These are phyloP conservation scores for Drosophila anomalata DNA, from an alignment of 2,888 invertebrate species.

Conservation along the genomic window DNA sequence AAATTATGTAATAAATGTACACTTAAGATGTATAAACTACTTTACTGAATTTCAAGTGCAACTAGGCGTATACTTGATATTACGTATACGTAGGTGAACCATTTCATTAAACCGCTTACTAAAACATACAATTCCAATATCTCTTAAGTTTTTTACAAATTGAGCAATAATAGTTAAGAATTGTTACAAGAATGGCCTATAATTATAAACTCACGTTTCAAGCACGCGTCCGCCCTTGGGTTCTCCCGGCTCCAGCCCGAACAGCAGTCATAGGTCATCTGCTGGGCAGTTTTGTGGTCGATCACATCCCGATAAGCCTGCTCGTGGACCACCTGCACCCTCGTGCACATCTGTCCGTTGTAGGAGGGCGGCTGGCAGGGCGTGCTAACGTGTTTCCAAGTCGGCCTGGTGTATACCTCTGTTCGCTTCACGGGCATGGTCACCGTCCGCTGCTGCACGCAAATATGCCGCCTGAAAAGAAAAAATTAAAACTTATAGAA, in stretches of 20 bases:
- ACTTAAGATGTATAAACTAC: background rate
- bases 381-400: slow-evolving; percentile 85
- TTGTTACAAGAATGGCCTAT: background rate
- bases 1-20: background rate
- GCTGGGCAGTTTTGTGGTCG: slow-evolving; percentile 84
- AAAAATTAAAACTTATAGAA: slow-evolving; percentile 2
- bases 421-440: slow-evolving; percentile 85
- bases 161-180: no score
- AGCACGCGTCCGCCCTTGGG: slow-evolving; percentile 86
- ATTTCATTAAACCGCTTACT: no score
- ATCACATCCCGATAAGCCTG: slow-evolving; percentile 85
- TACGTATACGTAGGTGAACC: background rate
- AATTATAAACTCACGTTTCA: slow-evolving; percentile 85
- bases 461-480: slow-evolving; percentile 85
- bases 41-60: background rate
- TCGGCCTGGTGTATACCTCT: slow-evolving; percentile 85
- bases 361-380: slow-evolving; percentile 84
- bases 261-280: slow-evolving; percentile 86
- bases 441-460: slow-evolving; percentile 84
- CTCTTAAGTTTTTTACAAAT: no score
- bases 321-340: slow-evolving; percentile 85
- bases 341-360: slow-evolving; percentile 85
- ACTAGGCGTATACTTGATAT: background rate
- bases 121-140: no score
- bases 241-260: slow-evolving; percentile 87